Base-by-base conservation (phyloP, 35 echinoderm and acorn worm genomes). In the Stichopus chloronotus region DNA sequence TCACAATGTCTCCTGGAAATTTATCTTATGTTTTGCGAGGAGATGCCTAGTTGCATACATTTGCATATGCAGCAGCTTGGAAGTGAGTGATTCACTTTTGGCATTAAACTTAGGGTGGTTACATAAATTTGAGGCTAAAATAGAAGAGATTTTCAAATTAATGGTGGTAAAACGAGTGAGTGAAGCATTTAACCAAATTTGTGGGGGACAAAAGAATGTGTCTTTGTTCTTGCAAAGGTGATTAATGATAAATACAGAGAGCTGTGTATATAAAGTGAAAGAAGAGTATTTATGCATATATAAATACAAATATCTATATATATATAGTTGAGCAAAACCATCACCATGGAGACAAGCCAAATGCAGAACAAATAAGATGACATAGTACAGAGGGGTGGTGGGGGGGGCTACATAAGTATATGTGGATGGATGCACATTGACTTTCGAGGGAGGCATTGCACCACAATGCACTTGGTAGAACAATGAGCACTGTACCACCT, bases 401-500 rank as follows among this genome's bases (percentile, higher is more conserved):
- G 61, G 19, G 57, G 3, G 21, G 61, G 25, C 8, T 6, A 30
- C 56, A 63, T 88, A 88, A 3, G 30, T 43, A 43, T 43, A 43
- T 43, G 30, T n/a, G 52, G 6, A 3, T 88, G 86, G 22, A 88
- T 88, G 55, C 59, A 88, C 86, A 88, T 58, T 8, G 52, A 63
- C 14, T 17, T 8, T 25, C 8, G 61, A 12, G 52, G 21, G 25
- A 23, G n/a, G 61, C 61, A 63, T 23, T 24, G 43, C 59, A 21
- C 58, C 58, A 20, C 6, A 69, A 25, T 88, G 52, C 8, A 83
- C 86, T 8, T 20, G 17, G 43, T 13, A 13, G 58, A 58, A 88
- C 86, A 88, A 4, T 88, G 5, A 88, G 58, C 9, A 65, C 86
- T 58, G 13, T 88, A 52, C 86, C 86, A 69, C 53, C 86, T 88